These are phyloP conservation scores for rabbit (Oryctolagus cuniculus) DNA, from an alignment of 2,113 vertebrate species.

Conservation along the genomic window mOryCun1.1 NC_091436.1:114541001-114541500, in stretches of 20 bases:
- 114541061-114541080: not conserved
- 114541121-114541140: slow-evolving; percentile 13
- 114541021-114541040: not conserved
- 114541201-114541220: slow-evolving; percentile 19
- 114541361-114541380: not conserved
- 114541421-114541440: slow-evolving; percentile 9
- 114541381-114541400: slow-evolving; percentile 26
- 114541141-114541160: not conserved
- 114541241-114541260: slow-evolving; percentile 22
- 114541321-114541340: slow-evolving; percentile 49
- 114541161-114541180: slow-evolving; percentile 21
- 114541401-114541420: slow-evolving; percentile 52
- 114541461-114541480: not conserved
- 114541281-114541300: slow-evolving; percentile 45
- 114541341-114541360: slow-evolving; percentile 10
- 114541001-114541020: not conserved
- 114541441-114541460: not conserved
- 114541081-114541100: not conserved
- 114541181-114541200: not conserved
- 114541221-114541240: slow-evolving; percentile 47
- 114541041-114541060: not conserved
- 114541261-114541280: not conserved
- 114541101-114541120: not conserved
- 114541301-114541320: not conserved
- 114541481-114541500: not conserved